phyloP scores from a whole-genome alignment of 2,888 invertebrate genomes.

The Gordius sp. region DNA sequence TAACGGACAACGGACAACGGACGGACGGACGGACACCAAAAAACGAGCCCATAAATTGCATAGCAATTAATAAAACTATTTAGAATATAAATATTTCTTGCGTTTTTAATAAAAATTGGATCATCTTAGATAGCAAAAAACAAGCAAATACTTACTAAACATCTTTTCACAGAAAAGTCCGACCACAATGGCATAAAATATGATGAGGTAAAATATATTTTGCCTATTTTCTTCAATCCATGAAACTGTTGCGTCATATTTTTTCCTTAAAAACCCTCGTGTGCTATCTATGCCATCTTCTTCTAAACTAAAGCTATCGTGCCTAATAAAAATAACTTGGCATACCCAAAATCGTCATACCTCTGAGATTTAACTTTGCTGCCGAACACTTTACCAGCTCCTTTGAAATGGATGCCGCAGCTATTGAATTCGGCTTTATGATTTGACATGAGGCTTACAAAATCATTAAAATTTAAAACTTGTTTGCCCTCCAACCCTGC shows the following conservation, averaged over 20 bases:
- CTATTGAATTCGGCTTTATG: not conserved
- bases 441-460: not conserved
- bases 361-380: conserved; percentile 20
- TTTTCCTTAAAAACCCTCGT: not conserved
- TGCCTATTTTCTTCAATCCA: conserved; percentile 80
- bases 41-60: no score
- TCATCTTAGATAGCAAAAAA: not conserved
- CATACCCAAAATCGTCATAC: conserved; percentile 20
- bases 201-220: conserved; percentile 71
- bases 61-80: no score
- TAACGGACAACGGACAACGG: no score
- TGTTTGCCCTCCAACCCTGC: not conserved
- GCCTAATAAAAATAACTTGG: conserved; percentile 21
- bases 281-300: not conserved
- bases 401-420: conserved; percentile 13
- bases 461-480: not conserved
- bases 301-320: conserved; percentile 22
- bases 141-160: conserved; percentile 41
- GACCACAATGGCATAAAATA: conserved; percentile 75
- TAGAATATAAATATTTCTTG: no score
- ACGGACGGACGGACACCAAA: no score
- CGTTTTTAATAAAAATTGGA: no score
- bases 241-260: not conserved
- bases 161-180: conserved; percentile 76
- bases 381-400: conserved; percentile 7